phyloP scores from a whole-genome alignment of 2,113 vertebrate species.

The Tupaia chinensis region DNA sequence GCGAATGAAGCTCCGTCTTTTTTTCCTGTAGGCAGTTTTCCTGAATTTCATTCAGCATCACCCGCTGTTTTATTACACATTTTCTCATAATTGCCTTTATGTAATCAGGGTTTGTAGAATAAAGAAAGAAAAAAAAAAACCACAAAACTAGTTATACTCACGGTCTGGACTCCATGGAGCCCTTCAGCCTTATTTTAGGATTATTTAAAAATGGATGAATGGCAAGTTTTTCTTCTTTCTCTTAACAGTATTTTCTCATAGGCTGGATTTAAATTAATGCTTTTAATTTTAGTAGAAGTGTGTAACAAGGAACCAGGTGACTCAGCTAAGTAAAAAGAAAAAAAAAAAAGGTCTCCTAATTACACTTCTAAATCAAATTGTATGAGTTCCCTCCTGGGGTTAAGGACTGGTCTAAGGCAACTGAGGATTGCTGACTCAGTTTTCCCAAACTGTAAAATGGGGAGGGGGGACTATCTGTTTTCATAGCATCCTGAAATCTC shows the following conservation, averaged over 20 bases:
- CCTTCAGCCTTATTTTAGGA: slow-evolving; percentile 81
- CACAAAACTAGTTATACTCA: slow-evolving; percentile 74
- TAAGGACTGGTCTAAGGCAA: slow-evolving; percentile 13
- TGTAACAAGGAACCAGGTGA: slow-evolving; percentile 63
- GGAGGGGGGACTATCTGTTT: background rate
- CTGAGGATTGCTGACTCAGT: slow-evolving; percentile 68
- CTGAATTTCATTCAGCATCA: slow-evolving; percentile 77
- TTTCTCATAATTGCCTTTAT: slow-evolving; percentile 86
- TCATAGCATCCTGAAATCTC: slow-evolving; percentile 40
- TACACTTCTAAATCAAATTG: slow-evolving; percentile 70
- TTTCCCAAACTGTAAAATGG: slow-evolving; percentile 49
- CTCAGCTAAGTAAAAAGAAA: slow-evolving; percentile 32
- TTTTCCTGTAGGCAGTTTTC: slow-evolving; percentile 62
- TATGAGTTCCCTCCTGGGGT: slow-evolving; percentile 59
- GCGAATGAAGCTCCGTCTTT: slow-evolving; percentile 66
- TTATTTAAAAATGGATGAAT: slow-evolving; percentile 86
- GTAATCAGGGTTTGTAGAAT: slow-evolving; percentile 80
- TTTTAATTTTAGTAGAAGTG: slow-evolving; percentile 71
- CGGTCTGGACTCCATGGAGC: slow-evolving; percentile 74
- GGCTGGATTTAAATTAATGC: slow-evolving; percentile 77
- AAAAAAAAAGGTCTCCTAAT: slow-evolving; percentile 55
- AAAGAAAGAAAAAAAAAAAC: slow-evolving; percentile 81
- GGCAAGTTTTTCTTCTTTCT: slow-evolving; percentile 79
- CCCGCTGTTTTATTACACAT: slow-evolving; percentile 83
- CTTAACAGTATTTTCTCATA: too few relatives aligned